Evolutionary conservation across 1,140 invertebrate species (phyloP), one percentile per base, ranked within the genome.

Genomic region (Zophobas morio): DNA sequence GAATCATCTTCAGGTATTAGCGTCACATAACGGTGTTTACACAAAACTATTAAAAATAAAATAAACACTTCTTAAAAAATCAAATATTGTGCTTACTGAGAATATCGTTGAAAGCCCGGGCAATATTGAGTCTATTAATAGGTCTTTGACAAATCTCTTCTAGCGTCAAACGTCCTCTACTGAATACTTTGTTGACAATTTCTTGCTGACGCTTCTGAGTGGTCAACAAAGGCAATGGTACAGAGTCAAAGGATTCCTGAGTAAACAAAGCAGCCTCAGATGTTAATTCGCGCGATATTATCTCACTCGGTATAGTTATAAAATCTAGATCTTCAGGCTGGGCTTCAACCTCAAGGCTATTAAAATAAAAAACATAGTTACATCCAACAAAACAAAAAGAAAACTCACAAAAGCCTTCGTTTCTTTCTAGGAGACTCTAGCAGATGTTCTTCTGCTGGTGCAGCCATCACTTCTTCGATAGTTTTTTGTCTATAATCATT

Each of bases 81-180:
- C 35, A 60, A 60, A 1, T 33, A 57, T 1, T 42, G 20, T 20
- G 5, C 60, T 4, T 40, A 66, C 60, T 39, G 4, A 66, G 60
- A n/a, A 66, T n/a, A 42, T 66, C 60, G 20, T 40, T 47, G 42
- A 66, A 66, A 42, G 60, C 39, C n/a, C 60, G 60, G 20, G 60
- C 60, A 1, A 66, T 42, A 8, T 66, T 3, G 0, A 66, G 33
- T 46, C 32, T 46, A 66, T 47, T 66, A 5, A 66, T 40, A 1
- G 60, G 60, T 47, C 33, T 42, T 36, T 32, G 39, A 66, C 37
- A 66, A 2, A 66, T 0, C 3, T 66, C 60, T 42, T 66, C 60
- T 2, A 66, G 35, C 1, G 60, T 66, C 2, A 20, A 40, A 2
- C 60, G 60, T 42, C 20, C 37, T 6, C 20, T 40, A 4, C n/a